Percentiles rank a stretch among this genome's conserved stretches.
Evolutionary conservation across 92 coral and sea anemone species (phyloP).

Genomic region (Paragorgia papillata): DNA sequence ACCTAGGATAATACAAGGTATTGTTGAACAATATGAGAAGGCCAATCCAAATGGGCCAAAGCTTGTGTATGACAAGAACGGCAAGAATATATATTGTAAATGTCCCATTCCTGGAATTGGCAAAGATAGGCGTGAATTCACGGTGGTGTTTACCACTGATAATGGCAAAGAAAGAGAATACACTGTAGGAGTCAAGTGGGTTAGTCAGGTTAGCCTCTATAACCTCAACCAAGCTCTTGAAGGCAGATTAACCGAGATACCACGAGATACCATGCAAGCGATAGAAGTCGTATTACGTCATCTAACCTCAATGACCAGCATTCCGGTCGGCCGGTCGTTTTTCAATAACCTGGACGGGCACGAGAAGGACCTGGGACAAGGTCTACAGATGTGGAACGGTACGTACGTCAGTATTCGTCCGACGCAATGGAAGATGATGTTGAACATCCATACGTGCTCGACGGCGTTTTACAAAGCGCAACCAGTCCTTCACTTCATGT

Average conservation of each 20-base stretch:
- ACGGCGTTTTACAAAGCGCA: constrained; percentile 77
- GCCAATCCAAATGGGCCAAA: constrained; percentile 20
- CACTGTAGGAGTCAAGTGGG: constrained; percentile 6
- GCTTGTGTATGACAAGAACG: constrained; percentile 11
- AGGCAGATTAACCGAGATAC: constrained; percentile 4
- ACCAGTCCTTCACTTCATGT: constrained; percentile 59
- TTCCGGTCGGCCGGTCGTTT: constrained; percentile 40
- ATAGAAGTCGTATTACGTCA: constrained; percentile 44
- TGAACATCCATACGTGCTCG: constrained; percentile 55
- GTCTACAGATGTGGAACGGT: constrained; percentile 48
- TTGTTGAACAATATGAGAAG: neutral
- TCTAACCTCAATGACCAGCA: constrained; percentile 36
- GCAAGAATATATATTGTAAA: neutral
- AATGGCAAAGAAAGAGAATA: constrained; percentile 11
- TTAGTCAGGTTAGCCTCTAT: neutral
- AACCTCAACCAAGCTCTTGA: neutral
- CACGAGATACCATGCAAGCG: constrained; percentile 36
- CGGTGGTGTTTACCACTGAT: neutral
- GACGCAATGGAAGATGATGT: constrained; percentile 47
- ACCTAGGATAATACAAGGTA: neutral
- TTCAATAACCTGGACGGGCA: constrained; percentile 16
- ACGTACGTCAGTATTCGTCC: constrained; percentile 38
- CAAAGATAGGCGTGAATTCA: neutral
- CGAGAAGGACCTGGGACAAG: constrained; percentile 48
- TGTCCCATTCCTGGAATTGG: constrained; percentile 13